These are phyloP conservation scores for Falcunculus frontatus DNA, from an alignment of 2,113 vertebrate species.

Conservation along the genomic window DNA sequence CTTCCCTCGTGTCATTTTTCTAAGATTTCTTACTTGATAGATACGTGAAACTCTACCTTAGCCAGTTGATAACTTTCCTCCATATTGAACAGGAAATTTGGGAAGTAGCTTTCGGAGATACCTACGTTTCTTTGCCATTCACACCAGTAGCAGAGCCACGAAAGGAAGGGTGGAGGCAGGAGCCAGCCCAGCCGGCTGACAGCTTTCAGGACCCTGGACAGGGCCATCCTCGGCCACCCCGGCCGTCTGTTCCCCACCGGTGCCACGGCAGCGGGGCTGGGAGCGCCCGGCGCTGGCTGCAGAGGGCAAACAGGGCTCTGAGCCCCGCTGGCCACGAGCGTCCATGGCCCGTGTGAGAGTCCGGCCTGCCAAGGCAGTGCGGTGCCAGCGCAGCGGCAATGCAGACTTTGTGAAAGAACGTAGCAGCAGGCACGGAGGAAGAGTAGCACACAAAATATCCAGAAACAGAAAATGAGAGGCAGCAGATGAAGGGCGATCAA, in stretches of 20 bases:
- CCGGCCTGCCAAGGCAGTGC: neutral
- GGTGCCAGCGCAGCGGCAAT: neutral
- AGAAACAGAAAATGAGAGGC: neutral
- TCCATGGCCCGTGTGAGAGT: neutral
- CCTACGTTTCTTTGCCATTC: neutral
- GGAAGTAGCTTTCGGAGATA: neutral
- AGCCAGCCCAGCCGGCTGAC: accelerated
- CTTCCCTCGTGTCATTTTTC: neutral
- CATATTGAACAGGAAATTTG: constrained; percentile 20
- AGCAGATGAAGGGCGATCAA: accelerated
- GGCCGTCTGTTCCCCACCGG: accelerated
- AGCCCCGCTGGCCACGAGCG: neutral
- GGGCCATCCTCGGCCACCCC: accelerated
- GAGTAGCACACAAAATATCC: neutral
- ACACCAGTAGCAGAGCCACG: neutral
- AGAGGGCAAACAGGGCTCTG: accelerated
- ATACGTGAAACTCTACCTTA: neutral
- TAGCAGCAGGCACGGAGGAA: neutral
- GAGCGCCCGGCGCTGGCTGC: no score
- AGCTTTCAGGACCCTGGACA: constrained; percentile 73
- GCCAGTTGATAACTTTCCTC: neutral
- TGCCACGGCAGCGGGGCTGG: accelerated
- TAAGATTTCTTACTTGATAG: neutral
- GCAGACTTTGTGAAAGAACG: neutral
- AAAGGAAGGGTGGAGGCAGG: neutral